Conservation (phyloP, 2,113 vertebrate genomes). For the Ageneiosus marmoratus region DNA sequence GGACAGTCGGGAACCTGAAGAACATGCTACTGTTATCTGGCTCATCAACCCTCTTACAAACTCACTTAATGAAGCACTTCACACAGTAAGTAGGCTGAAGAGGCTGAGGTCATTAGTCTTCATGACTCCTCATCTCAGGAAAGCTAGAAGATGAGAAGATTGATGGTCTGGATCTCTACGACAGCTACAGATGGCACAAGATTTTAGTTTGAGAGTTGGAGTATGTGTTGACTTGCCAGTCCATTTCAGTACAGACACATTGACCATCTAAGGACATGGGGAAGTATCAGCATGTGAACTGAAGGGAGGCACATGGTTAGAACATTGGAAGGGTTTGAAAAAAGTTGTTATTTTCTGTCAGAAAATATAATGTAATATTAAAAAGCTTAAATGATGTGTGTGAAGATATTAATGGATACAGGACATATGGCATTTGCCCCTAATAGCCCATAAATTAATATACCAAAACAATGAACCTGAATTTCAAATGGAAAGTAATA, state of each 20-base stretch:
- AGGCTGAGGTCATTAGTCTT: slow-evolving; percentile 19
- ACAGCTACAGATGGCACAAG: slow-evolving; percentile 35
- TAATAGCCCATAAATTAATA: not conserved
- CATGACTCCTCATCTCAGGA: slow-evolving; percentile 15
- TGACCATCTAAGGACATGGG: slow-evolving; percentile 4
- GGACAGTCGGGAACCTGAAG: not conserved
- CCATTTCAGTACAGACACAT: not conserved
- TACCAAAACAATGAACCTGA: not conserved
- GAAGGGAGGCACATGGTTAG: slow-evolving; percentile 22
- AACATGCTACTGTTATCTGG: slow-evolving; percentile 31
- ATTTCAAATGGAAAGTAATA: not conserved
- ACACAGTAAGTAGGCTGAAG: slow-evolving; percentile 26
- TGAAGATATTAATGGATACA: not conserved
- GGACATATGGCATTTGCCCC: not conserved
- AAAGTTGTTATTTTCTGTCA: not conserved
- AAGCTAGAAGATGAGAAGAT: not conserved
- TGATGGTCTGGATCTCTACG: not conserved
- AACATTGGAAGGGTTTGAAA: slow-evolving; percentile 15
- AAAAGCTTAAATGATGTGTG: not conserved
- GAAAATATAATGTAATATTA: slow-evolving; percentile 22
- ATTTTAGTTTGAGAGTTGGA: slow-evolving; percentile 4
- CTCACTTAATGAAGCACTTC: slow-evolving; percentile 33
- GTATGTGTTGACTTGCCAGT: slow-evolving; percentile 1
- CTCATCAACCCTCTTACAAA: slow-evolving; percentile 35
- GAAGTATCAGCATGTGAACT: not conserved